Conservation (phyloP, 1,140 invertebrate species). For the Grapholita molesta region DNA sequence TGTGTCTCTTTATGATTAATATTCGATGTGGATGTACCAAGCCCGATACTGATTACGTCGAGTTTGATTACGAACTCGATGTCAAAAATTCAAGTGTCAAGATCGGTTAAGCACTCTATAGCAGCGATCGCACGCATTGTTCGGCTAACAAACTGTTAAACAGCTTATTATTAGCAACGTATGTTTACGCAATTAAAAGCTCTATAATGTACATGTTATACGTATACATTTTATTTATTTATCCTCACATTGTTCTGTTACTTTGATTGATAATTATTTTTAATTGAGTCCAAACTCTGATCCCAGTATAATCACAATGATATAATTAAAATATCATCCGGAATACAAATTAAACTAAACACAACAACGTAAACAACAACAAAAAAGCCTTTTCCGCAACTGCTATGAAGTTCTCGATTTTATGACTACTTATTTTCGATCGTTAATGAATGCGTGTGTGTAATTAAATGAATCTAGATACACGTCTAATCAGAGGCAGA, state of each 20-base stretch:
- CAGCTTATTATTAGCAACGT: slow-evolving; percentile 36
- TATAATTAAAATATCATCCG: background rate
- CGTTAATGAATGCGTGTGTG: slow-evolving; percentile 21
- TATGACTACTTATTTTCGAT: slow-evolving; percentile 24
- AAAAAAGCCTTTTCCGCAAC: background rate
- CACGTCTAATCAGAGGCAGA: slow-evolving; percentile 22
- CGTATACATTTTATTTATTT: background rate
- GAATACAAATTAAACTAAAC: background rate
- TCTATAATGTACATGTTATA: background rate
- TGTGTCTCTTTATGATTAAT: background rate
- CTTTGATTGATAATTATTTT: background rate
- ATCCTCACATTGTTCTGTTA: background rate
- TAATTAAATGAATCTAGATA: slow-evolving; percentile 20
- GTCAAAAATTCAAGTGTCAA: slow-evolving; percentile 62
- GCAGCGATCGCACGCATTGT: slow-evolving; percentile 50
- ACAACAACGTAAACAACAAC: background rate
- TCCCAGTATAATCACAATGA: background rate
- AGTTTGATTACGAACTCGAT: slow-evolving; percentile 38
- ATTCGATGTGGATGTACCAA: background rate
- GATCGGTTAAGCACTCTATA: slow-evolving; percentile 44
- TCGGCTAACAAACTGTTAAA: slow-evolving; percentile 27
- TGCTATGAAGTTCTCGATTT: slow-evolving; percentile 27
- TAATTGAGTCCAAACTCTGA: background rate
- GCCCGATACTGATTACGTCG: slow-evolving; percentile 24
- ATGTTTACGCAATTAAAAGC: background rate